phyloP scores from a whole-genome alignment of 2,888 invertebrate species.

The Pteria penguin region DNA sequence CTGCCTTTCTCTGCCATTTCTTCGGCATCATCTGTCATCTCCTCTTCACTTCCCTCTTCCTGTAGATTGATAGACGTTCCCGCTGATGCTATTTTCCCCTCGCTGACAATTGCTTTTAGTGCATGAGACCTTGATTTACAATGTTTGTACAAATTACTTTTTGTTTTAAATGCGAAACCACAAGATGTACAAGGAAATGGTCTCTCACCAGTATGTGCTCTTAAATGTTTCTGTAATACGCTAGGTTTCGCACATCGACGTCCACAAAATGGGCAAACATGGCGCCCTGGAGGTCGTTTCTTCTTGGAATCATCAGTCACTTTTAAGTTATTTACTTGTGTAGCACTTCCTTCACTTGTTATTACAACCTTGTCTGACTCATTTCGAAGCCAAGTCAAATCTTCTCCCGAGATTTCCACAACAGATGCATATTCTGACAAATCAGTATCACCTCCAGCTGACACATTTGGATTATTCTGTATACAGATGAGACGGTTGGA shows the following conservation, averaged over 20 bases:
- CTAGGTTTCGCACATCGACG: slow-evolving; percentile 94
- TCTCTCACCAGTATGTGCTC: slow-evolving; percentile 95
- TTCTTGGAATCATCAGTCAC: slow-evolving; percentile 20
- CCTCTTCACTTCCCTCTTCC: slow-evolving; percentile 16
- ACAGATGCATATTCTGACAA: slow-evolving; percentile 16
- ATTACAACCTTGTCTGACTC: slow-evolving; percentile 4
- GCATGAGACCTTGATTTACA: slow-evolving; percentile 82
- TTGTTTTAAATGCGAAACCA: slow-evolving; percentile 95
- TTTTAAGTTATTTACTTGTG: slow-evolving; percentile 3
- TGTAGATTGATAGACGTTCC: not conserved
- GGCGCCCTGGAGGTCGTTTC: slow-evolving; percentile 83
- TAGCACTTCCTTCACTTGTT: not conserved
- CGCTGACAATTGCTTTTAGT: slow-evolving; percentile 53
- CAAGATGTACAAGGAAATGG: slow-evolving; percentile 94
- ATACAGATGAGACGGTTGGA: slow-evolving; percentile 39
- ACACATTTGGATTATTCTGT: slow-evolving; percentile 24
- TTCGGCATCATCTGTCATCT: slow-evolving; percentile 28
- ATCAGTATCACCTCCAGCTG: slow-evolving; percentile 33
- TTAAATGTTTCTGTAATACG: slow-evolving; percentile 94
- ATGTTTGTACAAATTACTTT: slow-evolving; percentile 95
- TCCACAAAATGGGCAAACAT: slow-evolving; percentile 93
- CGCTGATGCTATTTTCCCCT: not conserved
- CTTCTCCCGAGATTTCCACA: slow-evolving; percentile 24
- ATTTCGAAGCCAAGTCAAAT: slow-evolving; percentile 12
- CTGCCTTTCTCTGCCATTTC: slow-evolving; percentile 46